Evolutionary conservation across 2,888 invertebrate genomes (phyloP), one percentile per base, ranked within the genome.

Genomic region (Cataglyphis livida): DNA sequence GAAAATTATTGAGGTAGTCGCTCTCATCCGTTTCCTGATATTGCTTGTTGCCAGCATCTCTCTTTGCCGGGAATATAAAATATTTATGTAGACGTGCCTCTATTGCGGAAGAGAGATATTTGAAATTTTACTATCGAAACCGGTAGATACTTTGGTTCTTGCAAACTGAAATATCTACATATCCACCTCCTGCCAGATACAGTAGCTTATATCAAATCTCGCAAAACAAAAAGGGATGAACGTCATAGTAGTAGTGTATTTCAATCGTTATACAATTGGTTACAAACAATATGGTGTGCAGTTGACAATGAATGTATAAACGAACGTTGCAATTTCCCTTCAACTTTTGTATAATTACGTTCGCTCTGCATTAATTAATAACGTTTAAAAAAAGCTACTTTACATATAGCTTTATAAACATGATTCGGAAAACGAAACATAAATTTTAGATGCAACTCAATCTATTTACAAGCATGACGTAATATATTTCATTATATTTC

Each of bases 31-130:
- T 83, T 84, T 65, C 54, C 57, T 81, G 28, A 71, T 61, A 32
- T 21, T 41, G 35, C 38, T 28, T 61, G 65, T 79, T 28, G 61
- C 82, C 65, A 68, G 35, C 64, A 75, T 74, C 70, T 51, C 48
- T 51, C 48, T 51, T 70, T 51, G 28, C 48, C 12, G 57, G 25
- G 21, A 48, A 76, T 81, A 86, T 89, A 89, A 89, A 89, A 89
- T 89, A 89, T 89, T 89, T 89, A 89, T 89, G 81, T 85, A 86
- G 82, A 83, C 87, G 64, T 68, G 75, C 65, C 83, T 51, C n/a
- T 62, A 78, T 82, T 82, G 81, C 84, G 73, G 44, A 70, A 70
- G 61, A 84, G 71, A 81, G 73, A 87, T 87, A 89, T 89, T 89
- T 87, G 86, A 89, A 89, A 89, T 89, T 89, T 89, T 85, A 87